Evolutionary conservation across 2,888 invertebrate genomes (phyloP).

Genomic region (Melipona beecheii): DNA sequence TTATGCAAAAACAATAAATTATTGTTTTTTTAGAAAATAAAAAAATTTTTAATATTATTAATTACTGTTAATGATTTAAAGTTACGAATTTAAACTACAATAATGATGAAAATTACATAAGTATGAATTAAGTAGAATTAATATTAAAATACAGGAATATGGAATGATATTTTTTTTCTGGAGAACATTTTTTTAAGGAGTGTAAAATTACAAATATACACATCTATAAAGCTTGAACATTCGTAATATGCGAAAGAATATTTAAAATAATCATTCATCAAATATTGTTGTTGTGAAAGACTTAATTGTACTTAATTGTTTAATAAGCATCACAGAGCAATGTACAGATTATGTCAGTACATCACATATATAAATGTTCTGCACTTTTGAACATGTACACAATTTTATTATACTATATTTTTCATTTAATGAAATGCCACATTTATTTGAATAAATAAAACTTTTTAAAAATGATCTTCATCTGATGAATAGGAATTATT

Average conservation of each 20-base stretch:
- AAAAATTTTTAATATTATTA: background rate
- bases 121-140: conserved; percentile 31
- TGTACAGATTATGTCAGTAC: conserved; percentile 36
- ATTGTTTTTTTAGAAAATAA: background rate
- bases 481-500: conserved; percentile 60
- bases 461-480: conserved; percentile 53
- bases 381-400: conserved; percentile 29
- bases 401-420: conserved; percentile 34
- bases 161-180: conserved; percentile 28
- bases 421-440: conserved; percentile 16
- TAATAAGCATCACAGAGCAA: conserved; percentile 48
- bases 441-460: conserved; percentile 35
- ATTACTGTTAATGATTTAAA: conserved; percentile 5
- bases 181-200: conserved; percentile 16
- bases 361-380: conserved; percentile 29
- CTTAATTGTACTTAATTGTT: conserved; percentile 50
- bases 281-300: conserved; percentile 44
- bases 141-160: conserved; percentile 4
- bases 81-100: conserved; percentile 13
- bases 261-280: conserved; percentile 18
- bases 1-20: conserved; percentile 8
- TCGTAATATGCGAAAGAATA: conserved; percentile 23
- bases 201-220: conserved; percentile 22
- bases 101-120: conserved; percentile 14
- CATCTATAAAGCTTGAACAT: conserved; percentile 12